Evolutionary conservation across 2,797 vertebrate genomes (phyloP), one percentile per base, ranked within the genome.

Genomic region (Yasuhikotakia modesta): DNA sequence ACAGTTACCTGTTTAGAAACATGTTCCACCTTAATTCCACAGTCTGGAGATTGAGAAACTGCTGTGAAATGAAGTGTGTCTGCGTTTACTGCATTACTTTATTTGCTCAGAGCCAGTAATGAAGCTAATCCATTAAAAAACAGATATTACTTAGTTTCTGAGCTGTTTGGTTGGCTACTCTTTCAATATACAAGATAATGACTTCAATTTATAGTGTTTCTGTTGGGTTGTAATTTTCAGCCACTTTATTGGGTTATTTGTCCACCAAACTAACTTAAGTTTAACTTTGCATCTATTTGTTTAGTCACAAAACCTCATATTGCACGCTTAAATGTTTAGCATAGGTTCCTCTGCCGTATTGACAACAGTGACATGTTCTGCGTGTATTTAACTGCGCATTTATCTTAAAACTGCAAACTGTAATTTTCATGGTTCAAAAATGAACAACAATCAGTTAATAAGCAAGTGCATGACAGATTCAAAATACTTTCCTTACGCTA

Each of bases 1-100:
- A 27, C 7, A 63, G 24, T 21, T 46, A 12, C 16, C 24, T 17
- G 21, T 76, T 58, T 58, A 46, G 4, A 7, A 68, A 68, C 22
- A 14, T 10, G 24, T 77, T 14, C 43, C 53, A 77, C 27, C 45
- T 77, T 61, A n/a, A 35, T 69, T 35, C 19, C 1, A 5, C 27
- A 69, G 50, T 35, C 10, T 4, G 8, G 14, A 48, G 69, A 32
- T 46, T 68, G 13, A 6, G 7, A 58, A 68, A 67, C 13, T 30
- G 17, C 16, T 14, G 19, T 4, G 0, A 13, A 73, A 48, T 61
- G 2, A 8, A 6, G 48, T 45, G 64, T 0, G 6, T 43, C 27
- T 17, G 7, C 16, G 16, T 63, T 63, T 63, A 35, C 17, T 63
- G 17, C 27, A 35, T 30, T 17, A 55, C 14, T 55, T 66, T 76